Conservation (phyloP, 37 sponge, comb jelly and placozoan genomes). For the Lycopodina hypogea region DNA sequence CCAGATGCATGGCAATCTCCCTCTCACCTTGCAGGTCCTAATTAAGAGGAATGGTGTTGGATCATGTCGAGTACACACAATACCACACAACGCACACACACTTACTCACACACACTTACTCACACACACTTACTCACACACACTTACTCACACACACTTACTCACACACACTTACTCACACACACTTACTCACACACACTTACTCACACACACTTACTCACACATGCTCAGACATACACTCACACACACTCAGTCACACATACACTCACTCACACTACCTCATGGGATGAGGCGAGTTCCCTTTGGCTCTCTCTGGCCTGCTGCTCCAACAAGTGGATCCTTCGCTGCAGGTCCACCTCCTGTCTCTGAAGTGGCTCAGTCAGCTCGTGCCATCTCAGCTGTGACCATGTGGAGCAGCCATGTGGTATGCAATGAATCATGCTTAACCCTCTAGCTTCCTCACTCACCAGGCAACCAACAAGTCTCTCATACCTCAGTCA, state of each 20-base stretch:
- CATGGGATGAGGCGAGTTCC: neutral
- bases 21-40: neutral
- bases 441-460: neutral
- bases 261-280: neutral
- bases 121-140: no score
- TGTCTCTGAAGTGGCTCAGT: slow-evolving; percentile 25
- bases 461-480: no score
- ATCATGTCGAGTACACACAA: neutral
- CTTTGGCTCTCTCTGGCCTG: neutral
- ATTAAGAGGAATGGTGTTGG: neutral
- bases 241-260: no score
- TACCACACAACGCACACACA: neutral
- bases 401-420: no score
- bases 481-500: no score
- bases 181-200: no score
- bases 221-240: no score
- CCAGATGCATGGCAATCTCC: neutral
- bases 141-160: no score
- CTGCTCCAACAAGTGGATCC: slow-evolving; percentile 6
- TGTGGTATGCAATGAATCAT: neutral
- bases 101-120: no score
- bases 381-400: slow-evolving; percentile 48
- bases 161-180: no score
- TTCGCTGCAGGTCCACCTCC: slow-evolving; percentile 15
- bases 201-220: no score